Evolutionary conservation across 2,113 vertebrate species (phyloP).

Genomic region (Seriola quinqueradiata): DNA sequence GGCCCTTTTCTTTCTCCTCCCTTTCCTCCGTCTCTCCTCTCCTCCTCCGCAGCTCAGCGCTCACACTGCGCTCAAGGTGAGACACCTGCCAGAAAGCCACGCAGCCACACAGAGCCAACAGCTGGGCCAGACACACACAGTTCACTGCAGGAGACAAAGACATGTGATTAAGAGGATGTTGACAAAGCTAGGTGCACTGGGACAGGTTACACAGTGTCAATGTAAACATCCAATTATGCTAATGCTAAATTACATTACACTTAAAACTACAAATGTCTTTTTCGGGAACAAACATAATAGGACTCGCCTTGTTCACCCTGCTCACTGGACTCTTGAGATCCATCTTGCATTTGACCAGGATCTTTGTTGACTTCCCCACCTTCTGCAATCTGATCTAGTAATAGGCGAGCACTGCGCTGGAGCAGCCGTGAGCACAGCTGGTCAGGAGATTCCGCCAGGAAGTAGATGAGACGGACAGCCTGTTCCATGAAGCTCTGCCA

Average conservation of each 20-base stretch:
- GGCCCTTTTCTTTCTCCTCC: slow-evolving; percentile 81
- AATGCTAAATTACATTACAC: not conserved
- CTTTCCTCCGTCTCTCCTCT: slow-evolving; percentile 88
- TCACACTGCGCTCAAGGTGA: slow-evolving; percentile 92
- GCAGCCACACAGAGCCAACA: slow-evolving; percentile 92
- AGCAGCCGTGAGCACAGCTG: slow-evolving; percentile 90
- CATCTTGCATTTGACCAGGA: slow-evolving; percentile 56
- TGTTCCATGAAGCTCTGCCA: slow-evolving; percentile 96
- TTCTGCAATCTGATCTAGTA: slow-evolving; percentile 71
- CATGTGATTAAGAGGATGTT: slow-evolving; percentile 10
- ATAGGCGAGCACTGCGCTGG: slow-evolving; percentile 84
- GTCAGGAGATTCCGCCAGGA: slow-evolving; percentile 92
- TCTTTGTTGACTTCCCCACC: slow-evolving; percentile 67
- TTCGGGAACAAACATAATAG: not conserved
- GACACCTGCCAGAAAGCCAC: slow-evolving; percentile 94
- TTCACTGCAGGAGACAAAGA: slow-evolving; percentile 80
- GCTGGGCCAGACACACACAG: slow-evolving; percentile 88
- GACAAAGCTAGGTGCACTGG: not conserved
- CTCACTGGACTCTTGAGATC: slow-evolving; percentile 73
- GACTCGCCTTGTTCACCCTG: slow-evolving; percentile 76
- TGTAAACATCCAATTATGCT: not conserved
- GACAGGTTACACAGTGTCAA: not conserved
- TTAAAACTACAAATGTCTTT: not conserved
- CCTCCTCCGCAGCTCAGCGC: slow-evolving; percentile 90
- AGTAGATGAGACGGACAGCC: slow-evolving; percentile 90